Evolutionary conservation across 2,888 invertebrate species (phyloP).

Genomic region (Diaprepes abbreviatus): DNA sequence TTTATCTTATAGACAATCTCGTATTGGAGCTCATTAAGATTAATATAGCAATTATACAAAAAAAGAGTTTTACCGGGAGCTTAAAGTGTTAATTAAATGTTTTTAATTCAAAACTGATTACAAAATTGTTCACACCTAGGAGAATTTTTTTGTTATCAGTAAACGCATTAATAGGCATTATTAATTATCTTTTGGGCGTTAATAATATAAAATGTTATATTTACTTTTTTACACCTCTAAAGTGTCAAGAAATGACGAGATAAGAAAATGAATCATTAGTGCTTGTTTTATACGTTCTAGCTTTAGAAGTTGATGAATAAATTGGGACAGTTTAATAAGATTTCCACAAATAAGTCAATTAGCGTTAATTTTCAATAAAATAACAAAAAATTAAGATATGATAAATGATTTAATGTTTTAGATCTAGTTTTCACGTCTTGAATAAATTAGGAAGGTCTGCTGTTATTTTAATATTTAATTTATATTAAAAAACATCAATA

Average conservation of each 20-base stretch:
- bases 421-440: too few species aligned
- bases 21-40: slow-evolving; percentile 14
- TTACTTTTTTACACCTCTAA: slow-evolving; percentile 3
- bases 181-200: not conserved
- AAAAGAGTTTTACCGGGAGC: slow-evolving; percentile 14
- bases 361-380: too few species aligned
- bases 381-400: too few species aligned
- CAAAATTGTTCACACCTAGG: slow-evolving; percentile 38
- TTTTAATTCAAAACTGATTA: slow-evolving; percentile 29
- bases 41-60: slow-evolving; percentile 31
- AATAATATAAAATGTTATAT: not conserved
- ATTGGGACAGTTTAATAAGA: too few species aligned
- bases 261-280: not conserved
- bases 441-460: too few species aligned
- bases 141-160: slow-evolving; percentile 31
- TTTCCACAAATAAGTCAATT: too few species aligned
- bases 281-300: too few species aligned
- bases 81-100: slow-evolving; percentile 37
- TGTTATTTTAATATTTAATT: too few species aligned
- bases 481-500: too few species aligned
- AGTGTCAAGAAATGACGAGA: not conserved
- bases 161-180: not conserved
- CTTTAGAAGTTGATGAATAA: too few species aligned
- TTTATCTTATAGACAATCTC: slow-evolving; percentile 2
- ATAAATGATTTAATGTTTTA: too few species aligned